Base-by-base conservation (phyloP, 2,888 invertebrate species). In the Heteromyza rotundicornis region DNA sequence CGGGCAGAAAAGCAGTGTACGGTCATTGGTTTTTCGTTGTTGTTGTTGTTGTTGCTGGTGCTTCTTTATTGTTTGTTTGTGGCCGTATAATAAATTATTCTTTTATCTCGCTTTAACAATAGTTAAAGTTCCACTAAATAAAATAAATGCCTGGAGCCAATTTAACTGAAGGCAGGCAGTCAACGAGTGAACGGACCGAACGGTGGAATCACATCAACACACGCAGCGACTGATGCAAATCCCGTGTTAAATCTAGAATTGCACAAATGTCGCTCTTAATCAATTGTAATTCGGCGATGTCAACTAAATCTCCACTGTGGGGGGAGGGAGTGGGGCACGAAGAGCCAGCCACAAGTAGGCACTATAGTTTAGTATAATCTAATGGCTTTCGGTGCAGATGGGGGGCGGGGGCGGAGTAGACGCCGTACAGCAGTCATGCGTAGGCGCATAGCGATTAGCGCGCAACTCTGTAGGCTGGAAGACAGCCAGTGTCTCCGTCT, bases 201-300 rank as follows among this genome's bases (percentile, higher is more conserved):
- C 27, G 27, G 72, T 70, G 71, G 67, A 70, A 68, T 63, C 64
- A 56, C 60, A 24, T 27, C 62, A 51, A 40, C 27, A n/a, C 51
- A 54, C 44, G 20, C 63, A 59, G 60, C 65, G 63, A 65, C 64
- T 59, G 64, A 47, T 50, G 12, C n/a, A 27, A 51, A 40, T 20
- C 16, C 14, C 20, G 22, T n/a, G 32, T n/a, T 24, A 17, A 10
- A 27, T 22, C 7, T 2, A 49, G 20, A 44, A 52, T 60, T 53
- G 12, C 23, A 57, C 64, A 71, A 68, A 70, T 70, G 77, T 72
- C 76, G 68, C 60, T 73, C 72, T 74, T 76, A 76, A 76, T 78
- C 71, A 75, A 73, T 35, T 57, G 59, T 63, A 64, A 64, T 68
- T 68, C 62, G 40, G n/a, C n/a, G 27, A 27, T 5, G 27, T 40